Evolutionary conservation across 1,140 invertebrate species (phyloP).

Genomic region (Polypedilum vanderplanki): DNA sequence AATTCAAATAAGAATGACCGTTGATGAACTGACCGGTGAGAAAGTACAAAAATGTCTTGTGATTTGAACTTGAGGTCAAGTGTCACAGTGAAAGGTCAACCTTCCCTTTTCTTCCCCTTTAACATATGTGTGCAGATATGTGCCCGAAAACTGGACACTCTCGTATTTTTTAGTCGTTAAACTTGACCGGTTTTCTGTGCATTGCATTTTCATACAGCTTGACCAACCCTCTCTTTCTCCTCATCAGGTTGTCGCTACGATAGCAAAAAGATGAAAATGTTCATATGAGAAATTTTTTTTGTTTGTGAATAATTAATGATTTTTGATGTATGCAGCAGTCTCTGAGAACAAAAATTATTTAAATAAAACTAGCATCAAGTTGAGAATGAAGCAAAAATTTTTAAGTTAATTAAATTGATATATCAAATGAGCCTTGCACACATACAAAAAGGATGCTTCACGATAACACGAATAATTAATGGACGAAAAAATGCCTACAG

Average conservation of each 20-base stretch:
- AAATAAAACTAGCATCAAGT: background rate
- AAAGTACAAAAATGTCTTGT: slow-evolving; percentile 13
- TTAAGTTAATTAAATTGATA: slow-evolving; percentile 24
- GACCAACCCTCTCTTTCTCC: background rate
- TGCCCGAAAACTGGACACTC: background rate
- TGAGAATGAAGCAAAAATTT: background rate
- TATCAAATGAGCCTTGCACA: background rate
- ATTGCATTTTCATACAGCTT: background rate
- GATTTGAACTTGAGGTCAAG: slow-evolving; percentile 28
- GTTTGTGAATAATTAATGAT: slow-evolving; percentile 26
- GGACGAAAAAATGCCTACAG: background rate
- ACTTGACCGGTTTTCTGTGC: background rate
- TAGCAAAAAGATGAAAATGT: background rate
- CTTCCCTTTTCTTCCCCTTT: background rate
- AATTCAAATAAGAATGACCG: background rate
- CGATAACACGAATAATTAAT: slow-evolving; percentile 22
- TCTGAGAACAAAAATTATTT: background rate
- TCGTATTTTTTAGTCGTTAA: slow-evolving; percentile 23
- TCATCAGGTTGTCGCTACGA: slow-evolving; percentile 1
- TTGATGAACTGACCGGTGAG: slow-evolving; percentile 9
- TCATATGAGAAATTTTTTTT: background rate
- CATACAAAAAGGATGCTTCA: background rate
- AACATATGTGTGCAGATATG: background rate
- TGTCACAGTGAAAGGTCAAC: slow-evolving; percentile 16
- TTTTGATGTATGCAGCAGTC: background rate